Evolutionary conservation across 2,888 invertebrate species (phyloP).

Genomic region (Drosophila antonietae): DNA sequence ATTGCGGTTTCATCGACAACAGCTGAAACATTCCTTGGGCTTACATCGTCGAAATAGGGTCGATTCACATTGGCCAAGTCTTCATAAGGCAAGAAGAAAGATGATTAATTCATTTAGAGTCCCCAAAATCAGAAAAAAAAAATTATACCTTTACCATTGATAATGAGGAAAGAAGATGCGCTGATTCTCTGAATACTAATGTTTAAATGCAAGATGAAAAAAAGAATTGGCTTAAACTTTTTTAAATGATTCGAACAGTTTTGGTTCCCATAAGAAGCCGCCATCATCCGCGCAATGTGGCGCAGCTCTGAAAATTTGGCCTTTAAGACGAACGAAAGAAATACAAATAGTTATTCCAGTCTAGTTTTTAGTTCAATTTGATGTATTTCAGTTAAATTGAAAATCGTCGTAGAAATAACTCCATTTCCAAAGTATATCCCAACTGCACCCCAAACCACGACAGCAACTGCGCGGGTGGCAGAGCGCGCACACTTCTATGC

Average conservation of each 20-base stretch:
- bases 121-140: too few relatives aligned
- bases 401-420: too few relatives aligned
- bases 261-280: constrained; percentile 16
- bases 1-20: constrained; percentile 93
- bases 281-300: constrained; percentile 14
- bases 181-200: constrained; percentile 63
- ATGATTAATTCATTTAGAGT: not conserved
- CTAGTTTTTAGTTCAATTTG: not conserved
- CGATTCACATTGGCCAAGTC: constrained; percentile 84
- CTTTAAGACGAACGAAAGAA: not conserved
- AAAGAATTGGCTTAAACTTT: constrained; percentile 62
- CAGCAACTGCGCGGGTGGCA: too few relatives aligned
- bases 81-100: constrained; percentile 10
- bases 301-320: not conserved
- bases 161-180: constrained; percentile 56
- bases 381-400: not conserved
- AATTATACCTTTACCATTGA: constrained; percentile 53
- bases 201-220: constrained; percentile 67
- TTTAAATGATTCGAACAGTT: constrained; percentile 28
- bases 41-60: constrained; percentile 94
- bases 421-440: too few relatives aligned
- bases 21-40: constrained; percentile 92
- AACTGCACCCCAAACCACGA: too few relatives aligned
- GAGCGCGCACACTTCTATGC: too few relatives aligned
- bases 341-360: not conserved